Conservation (phyloP, 2,797 vertebrate species). For the Pempheris klunzingeri region DNA sequence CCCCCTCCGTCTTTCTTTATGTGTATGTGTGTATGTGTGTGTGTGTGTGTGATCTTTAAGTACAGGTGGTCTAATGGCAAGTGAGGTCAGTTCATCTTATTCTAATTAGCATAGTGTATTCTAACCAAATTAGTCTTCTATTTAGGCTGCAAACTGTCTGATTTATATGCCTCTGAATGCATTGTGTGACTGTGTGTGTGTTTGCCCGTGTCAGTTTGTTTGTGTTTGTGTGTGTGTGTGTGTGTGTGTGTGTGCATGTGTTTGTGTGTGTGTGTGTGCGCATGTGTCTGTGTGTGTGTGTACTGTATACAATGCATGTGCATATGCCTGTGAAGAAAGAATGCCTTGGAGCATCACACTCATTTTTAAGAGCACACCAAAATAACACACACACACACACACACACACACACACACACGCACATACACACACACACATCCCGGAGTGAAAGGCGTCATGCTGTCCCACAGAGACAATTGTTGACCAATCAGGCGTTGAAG, state of each 20-base stretch:
- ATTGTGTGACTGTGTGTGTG: constrained; percentile 13
- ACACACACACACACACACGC: constrained; percentile 32
- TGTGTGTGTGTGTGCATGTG: constrained; percentile 10
- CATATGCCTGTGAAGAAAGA: constrained; percentile 10
- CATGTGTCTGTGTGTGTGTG: constrained; percentile 1
- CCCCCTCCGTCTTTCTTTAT: not conserved
- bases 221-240: constrained; percentile 3
- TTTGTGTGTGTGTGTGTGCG: constrained; percentile 16
- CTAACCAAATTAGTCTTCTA: constrained; percentile 38
- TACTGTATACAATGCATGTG: not conserved
- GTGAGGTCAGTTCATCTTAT: constrained; percentile 57
- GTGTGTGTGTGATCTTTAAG: constrained; percentile 27
- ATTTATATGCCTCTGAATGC: constrained; percentile 37
- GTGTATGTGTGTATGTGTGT: constrained; percentile 25
- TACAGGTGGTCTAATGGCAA: constrained; percentile 55
- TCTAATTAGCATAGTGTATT: constrained; percentile 59
- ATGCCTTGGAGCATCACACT: constrained; percentile 19
- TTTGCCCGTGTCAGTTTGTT: constrained; percentile 14
- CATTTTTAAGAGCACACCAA: constrained; percentile 40
- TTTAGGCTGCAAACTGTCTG: constrained; percentile 47
- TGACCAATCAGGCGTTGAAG: constrained; percentile 66
- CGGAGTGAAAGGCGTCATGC: constrained; percentile 59
- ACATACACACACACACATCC: constrained; percentile 46
- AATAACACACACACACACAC: constrained; percentile 23
- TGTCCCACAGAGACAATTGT: constrained; percentile 42